Base-by-base conservation (phyloP, 2,888 invertebrate species). In the Dioctria rufipes region DNA sequence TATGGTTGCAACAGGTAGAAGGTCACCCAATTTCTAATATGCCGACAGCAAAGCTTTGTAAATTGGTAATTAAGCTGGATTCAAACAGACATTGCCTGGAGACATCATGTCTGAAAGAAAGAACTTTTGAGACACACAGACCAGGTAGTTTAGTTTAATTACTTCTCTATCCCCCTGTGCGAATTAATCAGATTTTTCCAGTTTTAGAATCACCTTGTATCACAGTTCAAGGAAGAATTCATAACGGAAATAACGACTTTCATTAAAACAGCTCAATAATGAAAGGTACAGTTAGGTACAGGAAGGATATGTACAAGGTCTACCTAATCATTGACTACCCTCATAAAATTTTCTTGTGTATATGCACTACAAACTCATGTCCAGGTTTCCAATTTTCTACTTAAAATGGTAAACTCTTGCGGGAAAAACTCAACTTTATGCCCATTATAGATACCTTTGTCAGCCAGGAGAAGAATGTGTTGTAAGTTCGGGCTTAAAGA, bases 301-400 rank as follows among this genome's bases (percentile, higher is more conserved):
- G 51, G 51, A 69, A 69, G 69, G 69, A 69, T 51, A 51, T 51
- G n/a, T 37, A 4, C 39, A 51, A 67, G 51, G 51, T 51, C 69
- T 69, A 69, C 51, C 69, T 69, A 69, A 51, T 51, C 69, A 69
- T 51, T 25, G 49, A n/a, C 69, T 69, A 39, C 51, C 69, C 37
- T 69, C 49, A 69, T 69, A 51, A 51, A 69, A 51, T 25, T 25
- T 25, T 25, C 25, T 25, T 25, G 25, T 39, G 51, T 73, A 58
- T 58, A 58, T 60, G 73, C 73, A 25, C 25, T 25, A 25, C 25
- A 25, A 25, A 25, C 25, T 25, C 73, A 73, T 42, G 39, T 58
- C 25, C 42, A 73, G 60, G 71, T 54, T 51, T 51, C 51, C 71
- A 9, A 51, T 71, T 25, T 71, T 54, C 54, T 58, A 73, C 73